phyloP scores from a whole-genome alignment of 2,113 vertebrate species.

The Dermatemys mawii region DNA sequence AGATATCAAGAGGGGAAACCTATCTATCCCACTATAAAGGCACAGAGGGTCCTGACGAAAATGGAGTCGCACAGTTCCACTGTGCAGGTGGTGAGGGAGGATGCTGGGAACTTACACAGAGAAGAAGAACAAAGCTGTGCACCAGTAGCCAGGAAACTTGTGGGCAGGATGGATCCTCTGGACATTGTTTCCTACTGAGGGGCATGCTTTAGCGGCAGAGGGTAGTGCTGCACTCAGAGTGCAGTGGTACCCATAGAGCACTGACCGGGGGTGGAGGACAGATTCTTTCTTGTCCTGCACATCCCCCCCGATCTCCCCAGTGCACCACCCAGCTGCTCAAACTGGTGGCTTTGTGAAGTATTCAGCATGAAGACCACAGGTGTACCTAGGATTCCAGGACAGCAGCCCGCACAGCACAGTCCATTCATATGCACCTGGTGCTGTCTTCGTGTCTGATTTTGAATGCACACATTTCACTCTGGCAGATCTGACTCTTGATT shows the following conservation, averaged over 20 bases:
- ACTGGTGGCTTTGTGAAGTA: background rate
- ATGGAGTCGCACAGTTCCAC: rapidly evolving
- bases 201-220: rapidly evolving
- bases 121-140: background rate
- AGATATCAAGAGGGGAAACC: background rate
- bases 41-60: background rate
- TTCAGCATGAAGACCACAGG: background rate
- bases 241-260: background rate
- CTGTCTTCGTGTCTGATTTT: background rate
- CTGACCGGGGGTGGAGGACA: background rate
- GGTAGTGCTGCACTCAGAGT: background rate
- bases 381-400: background rate
- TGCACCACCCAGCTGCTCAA: background rate
- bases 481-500: slow-evolving; percentile 3
- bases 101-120: rapidly evolving
- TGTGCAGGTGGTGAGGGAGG: background rate
- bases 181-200: rapidly evolving
- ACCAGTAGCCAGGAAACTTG: background rate
- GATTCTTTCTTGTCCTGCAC: background rate
- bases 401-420: background rate
- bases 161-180: background rate
- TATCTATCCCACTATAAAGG: rapidly evolving
- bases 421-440: background rate
- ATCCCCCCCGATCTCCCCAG: background rate
- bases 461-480: background rate